Percentiles rank a stretch among this genome's conserved stretches.
Conservation (phyloP, 2,113 vertebrate genomes). For the Tachycineta bicolor region DNA sequence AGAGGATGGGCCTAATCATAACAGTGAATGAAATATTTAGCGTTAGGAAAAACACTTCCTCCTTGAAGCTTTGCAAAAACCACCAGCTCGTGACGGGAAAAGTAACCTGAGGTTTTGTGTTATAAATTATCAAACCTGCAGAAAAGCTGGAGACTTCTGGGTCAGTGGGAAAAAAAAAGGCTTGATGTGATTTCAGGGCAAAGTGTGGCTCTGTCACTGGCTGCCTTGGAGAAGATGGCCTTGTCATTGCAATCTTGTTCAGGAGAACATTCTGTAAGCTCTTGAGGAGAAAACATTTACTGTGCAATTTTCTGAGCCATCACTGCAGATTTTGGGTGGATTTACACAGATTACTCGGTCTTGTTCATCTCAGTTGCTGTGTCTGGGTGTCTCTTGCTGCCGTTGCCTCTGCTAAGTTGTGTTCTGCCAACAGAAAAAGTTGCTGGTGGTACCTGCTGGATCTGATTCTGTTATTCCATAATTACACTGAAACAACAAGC, state of each 20-base stretch:
- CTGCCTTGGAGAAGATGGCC: not conserved
- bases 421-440: not conserved
- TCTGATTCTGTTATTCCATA: not conserved
- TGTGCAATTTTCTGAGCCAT: not conserved
- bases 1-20: not conserved
- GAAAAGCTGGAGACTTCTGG: not conserved
- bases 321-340: not conserved
- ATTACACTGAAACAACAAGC: not conserved
- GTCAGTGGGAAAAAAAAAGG: not conserved
- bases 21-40: not conserved
- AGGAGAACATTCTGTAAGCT: not conserved
- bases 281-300: not conserved
- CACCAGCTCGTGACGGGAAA: not conserved
- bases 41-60: not conserved
- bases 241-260: not conserved
- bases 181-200: not conserved
- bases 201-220: not conserved
- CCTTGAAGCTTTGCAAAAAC: not conserved
- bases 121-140: not conserved
- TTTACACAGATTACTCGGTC: not conserved
- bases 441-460: not conserved
- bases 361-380: not conserved
- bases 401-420: not conserved
- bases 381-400: not conserved
- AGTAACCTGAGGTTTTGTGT: not conserved